Evolutionary conservation across 2,113 vertebrate species (phyloP).

Genomic region (Paramormyrops kingsleyae): DNA sequence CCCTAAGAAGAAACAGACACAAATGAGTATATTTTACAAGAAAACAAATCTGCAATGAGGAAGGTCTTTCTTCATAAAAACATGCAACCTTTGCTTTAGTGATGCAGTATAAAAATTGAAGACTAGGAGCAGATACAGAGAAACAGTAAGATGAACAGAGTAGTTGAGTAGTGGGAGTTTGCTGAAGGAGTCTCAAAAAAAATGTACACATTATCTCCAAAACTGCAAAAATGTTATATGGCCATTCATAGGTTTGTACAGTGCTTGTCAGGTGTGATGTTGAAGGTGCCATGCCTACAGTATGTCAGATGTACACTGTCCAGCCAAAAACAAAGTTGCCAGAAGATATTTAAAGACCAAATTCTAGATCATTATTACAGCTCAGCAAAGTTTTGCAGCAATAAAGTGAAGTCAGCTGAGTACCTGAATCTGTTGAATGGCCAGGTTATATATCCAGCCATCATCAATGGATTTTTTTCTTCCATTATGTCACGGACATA

Average conservation of each 20-base stretch:
- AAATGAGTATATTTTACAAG: background rate
- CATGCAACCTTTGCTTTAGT: background rate
- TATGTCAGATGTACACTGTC: background rate
- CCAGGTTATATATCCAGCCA: background rate
- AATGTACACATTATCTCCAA: background rate
- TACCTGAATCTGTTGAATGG: background rate
- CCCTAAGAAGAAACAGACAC: background rate
- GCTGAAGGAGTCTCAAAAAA: background rate
- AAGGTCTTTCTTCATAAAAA: background rate
- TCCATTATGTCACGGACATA: background rate
- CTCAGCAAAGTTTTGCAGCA: background rate
- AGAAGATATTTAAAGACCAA: background rate
- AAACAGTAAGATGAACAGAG: background rate
- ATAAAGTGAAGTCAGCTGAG: background rate
- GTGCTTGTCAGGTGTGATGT: background rate
- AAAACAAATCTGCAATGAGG: background rate
- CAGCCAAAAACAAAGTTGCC: background rate
- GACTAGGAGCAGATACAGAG: background rate
- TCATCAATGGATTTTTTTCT: background rate
- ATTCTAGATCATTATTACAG: background rate
- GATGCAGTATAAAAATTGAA: background rate
- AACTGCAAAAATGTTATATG: background rate
- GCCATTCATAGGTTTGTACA: background rate
- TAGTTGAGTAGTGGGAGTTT: background rate
- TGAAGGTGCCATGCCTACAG: background rate